Percentiles rank a stretch among this genome's conserved stretches.
These are phyloP conservation scores for Rhabditoides inermis DNA, from an alignment of 2,888 invertebrate species.

Conservation along the genomic window DNA sequence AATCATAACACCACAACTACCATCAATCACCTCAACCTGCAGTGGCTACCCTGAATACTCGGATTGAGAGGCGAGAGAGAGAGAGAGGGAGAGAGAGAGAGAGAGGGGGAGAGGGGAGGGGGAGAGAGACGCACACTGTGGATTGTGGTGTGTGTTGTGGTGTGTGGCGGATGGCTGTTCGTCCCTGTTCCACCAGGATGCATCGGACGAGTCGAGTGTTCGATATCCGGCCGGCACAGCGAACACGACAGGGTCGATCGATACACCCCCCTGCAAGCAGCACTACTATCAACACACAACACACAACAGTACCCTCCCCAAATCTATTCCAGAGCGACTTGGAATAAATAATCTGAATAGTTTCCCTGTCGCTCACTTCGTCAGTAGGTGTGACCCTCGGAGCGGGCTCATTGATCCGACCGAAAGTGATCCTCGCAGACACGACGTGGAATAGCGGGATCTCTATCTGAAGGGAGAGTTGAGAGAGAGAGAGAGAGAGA, in stretches of 20 bases:
- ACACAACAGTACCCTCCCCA: background rate
- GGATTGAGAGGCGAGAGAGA: constrained; percentile 6
- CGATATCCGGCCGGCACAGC: constrained; percentile 21
- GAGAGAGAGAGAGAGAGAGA: no score
- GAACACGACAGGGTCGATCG: constrained; percentile 20
- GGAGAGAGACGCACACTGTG: no score
- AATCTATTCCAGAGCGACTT: background rate
- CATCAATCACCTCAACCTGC: constrained; percentile 3
- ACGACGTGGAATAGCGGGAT: constrained; percentile 40
- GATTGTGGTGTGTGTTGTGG: background rate
- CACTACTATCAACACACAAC: background rate
- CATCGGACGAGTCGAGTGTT: constrained; percentile 15
- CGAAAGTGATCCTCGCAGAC: constrained; percentile 36
- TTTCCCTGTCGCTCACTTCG: no score
- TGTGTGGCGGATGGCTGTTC: background rate
- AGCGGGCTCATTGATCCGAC: constrained; percentile 35
- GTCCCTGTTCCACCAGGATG: constrained; percentile 7
- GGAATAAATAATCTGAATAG: no score
- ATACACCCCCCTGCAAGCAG: constrained; percentile 1
- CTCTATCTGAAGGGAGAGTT: constrained; percentile 16
- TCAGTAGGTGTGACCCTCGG: constrained; percentile 25
- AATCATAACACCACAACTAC: constrained; percentile 1
- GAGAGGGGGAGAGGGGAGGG: no score
- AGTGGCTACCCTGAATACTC: constrained; percentile 6
- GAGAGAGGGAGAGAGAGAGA: no score